Conservation (phyloP, 2,888 invertebrate genomes). For the Yponomeuta cagnagella region DNA sequence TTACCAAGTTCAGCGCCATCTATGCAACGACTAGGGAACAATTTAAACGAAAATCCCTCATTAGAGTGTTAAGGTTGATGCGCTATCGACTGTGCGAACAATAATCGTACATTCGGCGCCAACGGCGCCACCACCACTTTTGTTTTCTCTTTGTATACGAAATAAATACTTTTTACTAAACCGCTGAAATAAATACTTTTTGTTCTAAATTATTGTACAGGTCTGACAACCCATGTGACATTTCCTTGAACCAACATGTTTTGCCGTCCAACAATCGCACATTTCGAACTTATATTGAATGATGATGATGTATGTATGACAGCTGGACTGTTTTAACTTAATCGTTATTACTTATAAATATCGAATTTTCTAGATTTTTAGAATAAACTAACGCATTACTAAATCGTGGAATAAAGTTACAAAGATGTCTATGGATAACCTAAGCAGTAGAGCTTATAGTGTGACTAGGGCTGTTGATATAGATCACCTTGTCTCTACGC, state of each 20-base stretch:
- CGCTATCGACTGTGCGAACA: too few species aligned
- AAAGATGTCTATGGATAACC: conserved; percentile 62
- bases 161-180: too few species aligned
- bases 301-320: conserved; percentile 22
- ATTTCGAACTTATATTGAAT: conserved; percentile 17
- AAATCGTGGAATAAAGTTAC: conserved; percentile 23
- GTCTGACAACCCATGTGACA: too few species aligned
- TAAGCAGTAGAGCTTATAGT: conserved; percentile 65
- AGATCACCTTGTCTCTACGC: not conserved
- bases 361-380: conserved; percentile 11
- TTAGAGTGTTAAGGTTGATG: too few species aligned
- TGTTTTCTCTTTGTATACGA: too few species aligned
- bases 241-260: conserved; percentile 41
- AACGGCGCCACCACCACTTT: too few species aligned
- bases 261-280: conserved; percentile 59
- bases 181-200: too few species aligned
- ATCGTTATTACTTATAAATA: not conserved
- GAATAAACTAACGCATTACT: not conserved
- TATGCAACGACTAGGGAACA: too few species aligned
- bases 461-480: conserved; percentile 50
- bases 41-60: too few species aligned
- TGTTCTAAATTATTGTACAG: too few species aligned
- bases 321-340: conserved; percentile 49
- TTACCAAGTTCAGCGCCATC: too few species aligned
- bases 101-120: too few species aligned